Conservation (phyloP, 2,888 invertebrate species). For the Diogma glabrata region DNA sequence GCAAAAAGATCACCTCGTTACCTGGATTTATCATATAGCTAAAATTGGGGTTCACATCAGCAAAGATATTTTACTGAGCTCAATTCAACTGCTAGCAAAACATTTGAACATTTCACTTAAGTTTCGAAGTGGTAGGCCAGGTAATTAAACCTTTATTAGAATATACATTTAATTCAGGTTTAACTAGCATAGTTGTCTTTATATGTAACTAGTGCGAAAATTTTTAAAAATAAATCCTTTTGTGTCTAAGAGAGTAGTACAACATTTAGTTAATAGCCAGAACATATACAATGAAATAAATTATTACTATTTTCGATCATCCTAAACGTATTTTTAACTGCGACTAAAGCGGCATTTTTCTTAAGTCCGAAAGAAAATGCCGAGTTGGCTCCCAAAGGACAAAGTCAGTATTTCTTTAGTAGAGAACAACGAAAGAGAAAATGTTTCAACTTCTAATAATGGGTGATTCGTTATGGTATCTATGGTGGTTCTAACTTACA, state of each 20-base stretch:
- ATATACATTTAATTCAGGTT: neutral
- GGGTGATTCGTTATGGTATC: neutral
- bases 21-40: neutral
- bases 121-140: neutral
- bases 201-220: neutral
- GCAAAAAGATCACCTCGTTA: neutral
- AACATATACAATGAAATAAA: neutral
- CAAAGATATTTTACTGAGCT: neutral
- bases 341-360: conserved; percentile 3
- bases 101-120: neutral
- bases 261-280: neutral
- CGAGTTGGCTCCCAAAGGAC: neutral
- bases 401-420: neutral
- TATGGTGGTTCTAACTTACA: conserved; percentile 3
- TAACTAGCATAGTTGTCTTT: neutral
- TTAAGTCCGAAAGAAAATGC: neutral
- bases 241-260: neutral
- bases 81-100: neutral
- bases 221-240: neutral
- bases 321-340: conserved; percentile 8
- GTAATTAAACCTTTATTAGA: neutral
- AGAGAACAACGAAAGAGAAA: conserved; percentile 6
- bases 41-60: neutral
- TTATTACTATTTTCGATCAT: too few species aligned
- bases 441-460: conserved; percentile 1